These are phyloP conservation scores for Syngnathus scovelli DNA, from an alignment of 2,113 vertebrate genomes.

Conservation along the genomic window DNA sequence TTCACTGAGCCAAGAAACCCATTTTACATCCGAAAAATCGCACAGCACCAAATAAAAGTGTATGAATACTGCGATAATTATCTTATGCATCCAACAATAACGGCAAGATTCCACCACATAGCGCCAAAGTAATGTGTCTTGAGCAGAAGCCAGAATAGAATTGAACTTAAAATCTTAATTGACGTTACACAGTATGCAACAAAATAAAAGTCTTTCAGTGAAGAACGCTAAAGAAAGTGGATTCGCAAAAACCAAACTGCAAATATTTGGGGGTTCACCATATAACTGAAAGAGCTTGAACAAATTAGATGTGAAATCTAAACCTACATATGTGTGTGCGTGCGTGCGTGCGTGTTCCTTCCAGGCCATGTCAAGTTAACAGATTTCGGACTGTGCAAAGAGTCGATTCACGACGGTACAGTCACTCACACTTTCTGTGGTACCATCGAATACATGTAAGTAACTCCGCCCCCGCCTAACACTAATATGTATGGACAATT, in stretches of 20 bases:
- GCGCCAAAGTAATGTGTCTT: too few relatives aligned
- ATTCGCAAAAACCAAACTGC: too few relatives aligned
- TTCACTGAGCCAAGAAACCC: neutral
- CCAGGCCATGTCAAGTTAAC: slow-evolving; percentile 96
- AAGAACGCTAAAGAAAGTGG: too few relatives aligned
- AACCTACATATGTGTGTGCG: neutral
- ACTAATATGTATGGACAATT: neutral
- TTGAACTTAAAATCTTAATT: too few relatives aligned
- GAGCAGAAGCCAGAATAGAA: too few relatives aligned
- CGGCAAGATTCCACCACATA: too few relatives aligned
- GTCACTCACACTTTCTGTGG: slow-evolving; percentile 99
- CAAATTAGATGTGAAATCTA: neutral
- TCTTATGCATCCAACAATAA: too few relatives aligned
- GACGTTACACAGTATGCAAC: too few relatives aligned
- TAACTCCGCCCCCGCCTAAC: neutral
- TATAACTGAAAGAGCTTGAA: neutral
- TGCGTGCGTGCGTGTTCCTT: slow-evolving; percentile 7
- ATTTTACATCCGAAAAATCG: neutral
- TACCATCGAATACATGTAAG: slow-evolving; percentile 99
- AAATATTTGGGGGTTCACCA: too few relatives aligned
- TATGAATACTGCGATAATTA: too few relatives aligned
- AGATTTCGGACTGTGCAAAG: slow-evolving; percentile 97
- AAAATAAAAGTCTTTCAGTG: too few relatives aligned
- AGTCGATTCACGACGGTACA: slow-evolving; percentile 97
- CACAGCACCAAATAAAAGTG: neutral